phyloP scores from a whole-genome alignment of 2,113 vertebrate genomes.

The Antechinus flavipes region DNA sequence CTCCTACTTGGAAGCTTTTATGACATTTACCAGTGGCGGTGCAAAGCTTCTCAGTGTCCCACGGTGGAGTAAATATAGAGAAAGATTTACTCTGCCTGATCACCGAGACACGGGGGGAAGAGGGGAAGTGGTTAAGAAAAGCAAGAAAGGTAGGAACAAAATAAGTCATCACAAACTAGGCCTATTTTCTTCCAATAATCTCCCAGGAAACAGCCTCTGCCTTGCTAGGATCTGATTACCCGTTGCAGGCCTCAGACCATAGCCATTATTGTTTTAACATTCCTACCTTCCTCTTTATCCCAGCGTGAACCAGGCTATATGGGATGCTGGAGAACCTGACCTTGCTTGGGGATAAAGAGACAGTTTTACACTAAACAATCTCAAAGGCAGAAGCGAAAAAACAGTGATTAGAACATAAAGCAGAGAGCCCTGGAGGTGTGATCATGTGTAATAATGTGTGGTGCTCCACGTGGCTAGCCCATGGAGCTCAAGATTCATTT shows the following conservation, averaged over 20 bases:
- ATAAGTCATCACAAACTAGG: conserved; percentile 75
- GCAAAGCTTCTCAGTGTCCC: conserved; percentile 70
- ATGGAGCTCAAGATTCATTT: conserved; percentile 66
- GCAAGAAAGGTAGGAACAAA: conserved; percentile 59
- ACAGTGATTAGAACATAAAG: conserved; percentile 87
- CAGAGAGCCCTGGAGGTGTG: conserved; percentile 73
- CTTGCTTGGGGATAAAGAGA: conserved; percentile 86
- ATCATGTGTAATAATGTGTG: conserved; percentile 78
- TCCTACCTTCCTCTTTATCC: conserved; percentile 86
- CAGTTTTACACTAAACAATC: conserved; percentile 81
- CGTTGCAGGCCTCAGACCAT: conserved; percentile 83
- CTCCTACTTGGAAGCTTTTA: conserved; percentile 28
- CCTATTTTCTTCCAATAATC: conserved; percentile 88
- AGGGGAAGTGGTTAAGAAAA: conserved; percentile 27
- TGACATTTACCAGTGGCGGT: conserved; percentile 34
- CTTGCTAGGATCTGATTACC: conserved; percentile 85
- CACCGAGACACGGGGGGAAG: conserved; percentile 25
- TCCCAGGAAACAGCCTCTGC: conserved; percentile 84
- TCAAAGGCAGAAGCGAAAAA: conserved; percentile 83
- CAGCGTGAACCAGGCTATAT: conserved; percentile 80
- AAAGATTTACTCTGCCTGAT: conserved; percentile 74
- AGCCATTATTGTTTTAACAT: conserved; percentile 89
- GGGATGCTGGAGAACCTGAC: conserved; percentile 82
- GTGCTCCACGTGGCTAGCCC: conserved; percentile 72
- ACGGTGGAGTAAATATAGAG: conserved; percentile 61